A percentile compares a stretch with the other conserved stretches of the same genome.
These are phyloP conservation scores for Trimorus sp. DNA, from an alignment of 2,888 invertebrate genomes.

Conservation along the genomic window DNA sequence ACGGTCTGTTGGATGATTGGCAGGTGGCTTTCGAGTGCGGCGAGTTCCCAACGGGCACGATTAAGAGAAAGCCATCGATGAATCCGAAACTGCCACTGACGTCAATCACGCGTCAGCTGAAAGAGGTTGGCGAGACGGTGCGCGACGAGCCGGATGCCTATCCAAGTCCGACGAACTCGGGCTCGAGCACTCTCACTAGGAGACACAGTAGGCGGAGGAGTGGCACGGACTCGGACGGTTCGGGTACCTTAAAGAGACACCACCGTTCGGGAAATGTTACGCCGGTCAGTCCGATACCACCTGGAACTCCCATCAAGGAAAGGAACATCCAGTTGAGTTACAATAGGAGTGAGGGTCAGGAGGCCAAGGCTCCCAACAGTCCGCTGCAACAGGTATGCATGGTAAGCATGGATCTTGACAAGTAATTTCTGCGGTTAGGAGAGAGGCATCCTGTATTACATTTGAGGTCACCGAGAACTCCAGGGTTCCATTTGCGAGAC, in stretches of 20 bases:
- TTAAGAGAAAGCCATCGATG: slow-evolving; percentile 96
- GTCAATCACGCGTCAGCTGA: slow-evolving; percentile 93
- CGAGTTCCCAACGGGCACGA: slow-evolving; percentile 86
- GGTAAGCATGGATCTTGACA: slow-evolving; percentile 15
- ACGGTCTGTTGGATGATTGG: not conserved
- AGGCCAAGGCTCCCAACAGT: slow-evolving; percentile 78
- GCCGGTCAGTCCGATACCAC: slow-evolving; percentile 80
- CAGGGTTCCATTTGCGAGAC: too few species aligned
- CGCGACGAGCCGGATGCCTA: slow-evolving; percentile 83
- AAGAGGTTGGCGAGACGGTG: slow-evolving; percentile 91
- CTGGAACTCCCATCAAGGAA: slow-evolving; percentile 83
- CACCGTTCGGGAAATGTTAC: slow-evolving; percentile 82
- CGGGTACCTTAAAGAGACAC: slow-evolving; percentile 79
- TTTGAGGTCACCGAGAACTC: too few species aligned
- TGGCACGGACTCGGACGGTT: slow-evolving; percentile 82
- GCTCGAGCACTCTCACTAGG: slow-evolving; percentile 83
- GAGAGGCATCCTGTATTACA: too few species aligned
- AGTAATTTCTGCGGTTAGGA: too few species aligned
- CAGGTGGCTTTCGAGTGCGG: slow-evolving; percentile 80
- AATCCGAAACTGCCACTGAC: slow-evolving; percentile 95
- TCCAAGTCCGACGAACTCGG: slow-evolving; percentile 80
- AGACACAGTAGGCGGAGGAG: slow-evolving; percentile 84
- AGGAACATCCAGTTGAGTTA: slow-evolving; percentile 81
- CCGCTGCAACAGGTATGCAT: slow-evolving; percentile 74
- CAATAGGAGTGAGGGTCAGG: slow-evolving; percentile 75